A percentile compares a stretch with the other conserved stretches of the same genome.
phyloP scores from a whole-genome alignment of 2,797 vertebrate genomes.

The Sebastes hubbsi region DNA sequence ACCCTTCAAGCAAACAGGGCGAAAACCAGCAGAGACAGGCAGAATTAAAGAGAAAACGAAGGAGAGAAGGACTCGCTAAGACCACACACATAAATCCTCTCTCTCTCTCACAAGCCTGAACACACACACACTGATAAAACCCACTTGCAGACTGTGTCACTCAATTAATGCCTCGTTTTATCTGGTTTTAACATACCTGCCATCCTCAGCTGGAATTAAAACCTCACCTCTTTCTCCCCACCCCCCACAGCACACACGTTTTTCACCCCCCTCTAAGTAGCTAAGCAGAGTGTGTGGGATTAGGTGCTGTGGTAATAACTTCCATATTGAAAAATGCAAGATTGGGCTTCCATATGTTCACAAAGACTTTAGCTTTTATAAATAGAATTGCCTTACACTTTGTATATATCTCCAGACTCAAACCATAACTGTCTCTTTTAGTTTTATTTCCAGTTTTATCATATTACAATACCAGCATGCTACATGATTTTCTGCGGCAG shows the following conservation, averaged over 20 bases:
- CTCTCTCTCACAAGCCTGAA: not conserved
- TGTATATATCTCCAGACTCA: conserved; percentile 1
- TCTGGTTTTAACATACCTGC: conserved; percentile 74
- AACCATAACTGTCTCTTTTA: not conserved
- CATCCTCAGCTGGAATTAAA: conserved; percentile 13
- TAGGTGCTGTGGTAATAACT: conserved; percentile 67
- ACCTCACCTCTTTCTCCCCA: not conserved
- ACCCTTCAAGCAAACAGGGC: not conserved
- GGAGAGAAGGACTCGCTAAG: not conserved
- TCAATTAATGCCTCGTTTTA: conserved; percentile 73
- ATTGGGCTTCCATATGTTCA: conserved; percentile 38
- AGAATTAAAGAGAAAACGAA: not conserved
- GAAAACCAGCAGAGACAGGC: not conserved
- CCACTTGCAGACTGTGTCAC: conserved; percentile 59
- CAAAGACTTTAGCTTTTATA: conserved; percentile 34
- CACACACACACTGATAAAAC: conserved; percentile 34
- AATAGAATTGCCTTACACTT: conserved; percentile 22
- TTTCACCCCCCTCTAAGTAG: conserved; percentile 36
- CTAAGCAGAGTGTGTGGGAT: conserved; percentile 60
- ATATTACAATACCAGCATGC: not conserved
- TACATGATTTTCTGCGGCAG: not conserved
- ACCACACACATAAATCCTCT: not conserved
- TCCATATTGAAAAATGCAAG: conserved; percentile 54
- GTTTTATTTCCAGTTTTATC: conserved; percentile 1
- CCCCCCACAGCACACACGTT: not conserved